Base-by-base conservation (phyloP, 2,113 vertebrate species). In the Tragelaphus scriptus region DNA sequence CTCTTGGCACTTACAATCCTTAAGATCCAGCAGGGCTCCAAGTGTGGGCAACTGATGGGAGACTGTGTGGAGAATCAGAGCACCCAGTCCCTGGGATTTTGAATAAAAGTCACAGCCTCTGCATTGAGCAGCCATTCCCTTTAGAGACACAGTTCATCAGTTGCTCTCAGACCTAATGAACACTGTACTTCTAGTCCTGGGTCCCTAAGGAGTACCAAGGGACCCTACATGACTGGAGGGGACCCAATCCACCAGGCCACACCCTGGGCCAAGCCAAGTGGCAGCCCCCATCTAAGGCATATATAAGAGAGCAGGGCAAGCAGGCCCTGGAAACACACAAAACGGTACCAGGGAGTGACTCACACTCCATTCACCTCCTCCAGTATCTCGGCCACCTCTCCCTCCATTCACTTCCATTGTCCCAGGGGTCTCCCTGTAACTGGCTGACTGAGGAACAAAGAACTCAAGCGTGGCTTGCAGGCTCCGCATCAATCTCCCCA, bases 291-390 rank as follows among this genome's bases (percentile, higher is more conserved):
- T 7, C 28, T 59, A 9, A 32, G 79, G 68, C 2, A 16, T 15
- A 19, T 0, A 19, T 30, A 30, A 65, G 56, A 68, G 25, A 17
- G 23, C 7, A 36, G 9, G 19, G 7, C 16, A 16, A 26, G 11
- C 8, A 3, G 75, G 32, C 26, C 89, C 61, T 58, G 59, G 30
- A 86, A 85, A 81, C 80, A 36, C 9, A 8, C 1, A 47, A 28
- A 26, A 21, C 11, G 2, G 25, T 32, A 26, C 28, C n/a, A 25
- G 25, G 40, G 47, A 36, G 9, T 9, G 11, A 7, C 14, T 21
- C 32, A 2, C 0, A 0, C 32, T 5, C 59, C 14, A 21, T 25
- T 15, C 19, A 58, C 17, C 55, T 15, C 7, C 26, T 44, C 6
- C 19, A 2, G 2, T 11, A 21, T 40, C 19, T 10, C 2, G 1